phyloP scores from a whole-genome alignment of 1,140 invertebrate species.

The Bombus cullumanus region DNA sequence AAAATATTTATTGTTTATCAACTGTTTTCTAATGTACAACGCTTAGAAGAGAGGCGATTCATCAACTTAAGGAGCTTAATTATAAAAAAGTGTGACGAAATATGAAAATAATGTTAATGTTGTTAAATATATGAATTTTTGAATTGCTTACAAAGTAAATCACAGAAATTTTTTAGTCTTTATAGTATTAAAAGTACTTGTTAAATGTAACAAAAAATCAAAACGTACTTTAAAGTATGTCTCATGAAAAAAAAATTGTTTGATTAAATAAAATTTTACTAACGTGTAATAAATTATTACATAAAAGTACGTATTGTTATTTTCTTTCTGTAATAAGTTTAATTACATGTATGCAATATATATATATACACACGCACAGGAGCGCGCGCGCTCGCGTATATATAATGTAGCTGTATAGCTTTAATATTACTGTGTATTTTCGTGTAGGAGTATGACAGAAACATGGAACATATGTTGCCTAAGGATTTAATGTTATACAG shows the following conservation, averaged over 20 bases:
- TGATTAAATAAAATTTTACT: slow-evolving; percentile 48
- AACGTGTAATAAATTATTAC: slow-evolving; percentile 57
- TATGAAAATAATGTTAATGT: neutral
- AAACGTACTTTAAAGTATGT: slow-evolving; percentile 63
- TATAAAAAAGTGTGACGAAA: neutral
- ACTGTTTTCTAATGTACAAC: slow-evolving; percentile 38
- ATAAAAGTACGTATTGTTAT: neutral
- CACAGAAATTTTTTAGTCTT: neutral
- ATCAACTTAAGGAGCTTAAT: neutral
- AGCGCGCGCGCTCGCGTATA: neutral
- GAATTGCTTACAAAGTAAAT: neutral
- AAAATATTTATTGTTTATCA: slow-evolving; percentile 53
- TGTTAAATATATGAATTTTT: neutral
- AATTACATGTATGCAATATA: neutral
- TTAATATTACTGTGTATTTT: slow-evolving; percentile 56
- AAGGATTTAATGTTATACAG: slow-evolving; percentile 26
- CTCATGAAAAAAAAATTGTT: slow-evolving; percentile 48
- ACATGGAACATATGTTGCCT: slow-evolving; percentile 37
- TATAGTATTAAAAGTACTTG: slow-evolving; percentile 58
- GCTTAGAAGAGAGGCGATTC: neutral
- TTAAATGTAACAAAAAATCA: slow-evolving; percentile 52
- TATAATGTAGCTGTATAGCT: slow-evolving; percentile 34
- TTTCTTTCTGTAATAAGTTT: slow-evolving; percentile 1
- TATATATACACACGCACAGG: no score
- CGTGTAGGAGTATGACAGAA: slow-evolving; percentile 40